These are phyloP conservation scores for Trichonephila clavata DNA, from an alignment of 1,140 invertebrate species.

Conservation along the genomic window DNA sequence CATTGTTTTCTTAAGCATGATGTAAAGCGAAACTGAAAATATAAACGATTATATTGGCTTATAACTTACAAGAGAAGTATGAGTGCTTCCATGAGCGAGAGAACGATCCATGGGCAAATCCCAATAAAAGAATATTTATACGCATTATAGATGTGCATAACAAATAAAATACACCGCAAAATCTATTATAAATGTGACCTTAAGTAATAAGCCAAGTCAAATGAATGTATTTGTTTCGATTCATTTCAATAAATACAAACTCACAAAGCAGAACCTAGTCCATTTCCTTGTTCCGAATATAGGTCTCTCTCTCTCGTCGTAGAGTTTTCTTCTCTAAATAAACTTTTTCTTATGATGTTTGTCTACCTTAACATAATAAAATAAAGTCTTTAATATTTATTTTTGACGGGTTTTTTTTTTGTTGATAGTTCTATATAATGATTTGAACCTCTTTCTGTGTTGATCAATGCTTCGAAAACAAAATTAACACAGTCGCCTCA, in stretches of 20 bases:
- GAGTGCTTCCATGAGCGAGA: not conserved
- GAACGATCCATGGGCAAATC: not conserved
- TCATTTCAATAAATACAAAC: not conserved
- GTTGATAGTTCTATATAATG: too few species aligned
- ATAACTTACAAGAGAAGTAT: not conserved
- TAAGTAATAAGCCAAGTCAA: not conserved
- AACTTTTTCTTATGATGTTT: too few species aligned
- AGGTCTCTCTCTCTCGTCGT: not conserved
- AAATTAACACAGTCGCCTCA: too few species aligned
- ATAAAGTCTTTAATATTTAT: too few species aligned
- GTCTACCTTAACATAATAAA: too few species aligned
- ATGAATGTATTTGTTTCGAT: not conserved
- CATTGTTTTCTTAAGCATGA: too few species aligned
- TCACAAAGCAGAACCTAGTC: not conserved
- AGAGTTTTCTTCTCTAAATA: too few species aligned
- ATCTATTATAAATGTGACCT: slow-evolving; percentile 12
- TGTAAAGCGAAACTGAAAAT: too few species aligned
- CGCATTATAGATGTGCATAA: not conserved
- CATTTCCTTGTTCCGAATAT: not conserved
- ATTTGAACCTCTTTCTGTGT: too few species aligned
- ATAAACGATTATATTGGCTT: too few species aligned
- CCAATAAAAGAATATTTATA: not conserved
- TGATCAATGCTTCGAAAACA: too few species aligned
- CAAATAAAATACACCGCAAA: not conserved
- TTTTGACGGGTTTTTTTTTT: too few species aligned